Percentiles rank a stretch among this genome's conserved stretches.
Conservation (phyloP, 2,888 invertebrate species). For the Rhorus exstirpatorius region DNA sequence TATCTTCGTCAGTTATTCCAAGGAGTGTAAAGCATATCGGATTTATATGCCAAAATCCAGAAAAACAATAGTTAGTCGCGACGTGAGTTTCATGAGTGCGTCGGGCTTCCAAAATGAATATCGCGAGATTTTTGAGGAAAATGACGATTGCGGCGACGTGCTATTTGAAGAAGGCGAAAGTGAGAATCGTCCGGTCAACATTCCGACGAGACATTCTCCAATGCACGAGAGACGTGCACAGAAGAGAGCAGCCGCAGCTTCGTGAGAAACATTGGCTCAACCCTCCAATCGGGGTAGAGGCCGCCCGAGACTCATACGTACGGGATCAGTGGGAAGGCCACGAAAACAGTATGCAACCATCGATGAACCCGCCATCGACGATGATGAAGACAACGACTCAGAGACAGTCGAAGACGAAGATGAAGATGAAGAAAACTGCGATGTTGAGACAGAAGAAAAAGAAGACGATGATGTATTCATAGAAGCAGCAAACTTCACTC, state of each 20-base stretch:
- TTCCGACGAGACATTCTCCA: not conserved
- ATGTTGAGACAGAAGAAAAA: not conserved
- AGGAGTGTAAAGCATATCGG: constrained; percentile 53
- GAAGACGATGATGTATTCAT: constrained; percentile 27
- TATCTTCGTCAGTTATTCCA: constrained; percentile 51
- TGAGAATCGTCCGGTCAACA: too few species aligned
- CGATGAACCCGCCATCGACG: not conserved
- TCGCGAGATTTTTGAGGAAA: constrained; percentile 25
- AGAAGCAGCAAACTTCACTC: constrained; percentile 36
- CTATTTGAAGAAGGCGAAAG: too few species aligned
- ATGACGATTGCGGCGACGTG: too few species aligned
- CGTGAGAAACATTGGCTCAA: constrained; percentile 18
- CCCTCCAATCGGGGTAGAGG: constrained; percentile 46
- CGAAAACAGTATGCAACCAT: constrained; percentile 32
- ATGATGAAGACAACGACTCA: not conserved
- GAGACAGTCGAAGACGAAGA: not conserved
- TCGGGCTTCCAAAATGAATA: constrained; percentile 2
- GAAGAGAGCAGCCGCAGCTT: constrained; percentile 21
- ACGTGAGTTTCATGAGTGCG: constrained; percentile 41
- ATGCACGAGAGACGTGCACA: not conserved
- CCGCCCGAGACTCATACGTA: constrained; percentile 45
- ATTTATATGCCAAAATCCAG: constrained; percentile 18
- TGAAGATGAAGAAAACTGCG: not conserved
- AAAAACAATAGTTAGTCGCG: constrained; percentile 34
- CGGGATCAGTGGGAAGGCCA: constrained; percentile 46